A percentile compares a stretch with the other conserved stretches of the same genome.
Evolutionary conservation across 1,140 invertebrate genomes (phyloP).

Genomic region (Frieseomelitta varia): DNA sequence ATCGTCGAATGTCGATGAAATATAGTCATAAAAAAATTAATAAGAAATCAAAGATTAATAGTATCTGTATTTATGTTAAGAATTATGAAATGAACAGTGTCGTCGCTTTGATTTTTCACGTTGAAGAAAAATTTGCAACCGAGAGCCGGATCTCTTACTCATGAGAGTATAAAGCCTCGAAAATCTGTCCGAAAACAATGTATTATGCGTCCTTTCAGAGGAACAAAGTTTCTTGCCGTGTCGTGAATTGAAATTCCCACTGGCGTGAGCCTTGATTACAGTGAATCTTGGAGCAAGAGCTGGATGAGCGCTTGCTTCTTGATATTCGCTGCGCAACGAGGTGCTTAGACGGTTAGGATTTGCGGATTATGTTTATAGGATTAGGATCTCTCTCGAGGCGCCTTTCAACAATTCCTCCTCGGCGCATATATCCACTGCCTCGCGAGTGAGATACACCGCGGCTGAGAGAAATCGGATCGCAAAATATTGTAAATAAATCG

Average conservation of each 20-base stretch:
- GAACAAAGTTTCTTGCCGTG: not conserved
- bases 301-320: conserved; percentile 17
- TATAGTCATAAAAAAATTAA: not conserved
- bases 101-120: too few relatives aligned
- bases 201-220: too few relatives aligned
- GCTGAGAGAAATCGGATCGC: not conserved
- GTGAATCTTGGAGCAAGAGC: not conserved
- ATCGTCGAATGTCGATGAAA: too few relatives aligned
- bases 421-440: too few relatives aligned
- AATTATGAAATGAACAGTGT: too few relatives aligned
- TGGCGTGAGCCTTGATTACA: not conserved
- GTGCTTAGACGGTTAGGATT: conserved; percentile 19
- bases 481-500: not conserved
- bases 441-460: not conserved
- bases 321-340: conserved; percentile 15
- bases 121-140: too few relatives aligned
- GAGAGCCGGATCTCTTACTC: not conserved
- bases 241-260: not conserved
- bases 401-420: conserved; percentile 17
- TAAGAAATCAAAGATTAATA: not conserved
- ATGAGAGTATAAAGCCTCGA: not conserved
- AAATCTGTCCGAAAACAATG: not conserved
- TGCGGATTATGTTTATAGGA: conserved; percentile 20
- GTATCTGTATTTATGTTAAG: too few relatives aligned
- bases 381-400: conserved; percentile 14